Conservation (phyloP, 1,140 invertebrate species). For the Drosophila murphyi region DNA sequence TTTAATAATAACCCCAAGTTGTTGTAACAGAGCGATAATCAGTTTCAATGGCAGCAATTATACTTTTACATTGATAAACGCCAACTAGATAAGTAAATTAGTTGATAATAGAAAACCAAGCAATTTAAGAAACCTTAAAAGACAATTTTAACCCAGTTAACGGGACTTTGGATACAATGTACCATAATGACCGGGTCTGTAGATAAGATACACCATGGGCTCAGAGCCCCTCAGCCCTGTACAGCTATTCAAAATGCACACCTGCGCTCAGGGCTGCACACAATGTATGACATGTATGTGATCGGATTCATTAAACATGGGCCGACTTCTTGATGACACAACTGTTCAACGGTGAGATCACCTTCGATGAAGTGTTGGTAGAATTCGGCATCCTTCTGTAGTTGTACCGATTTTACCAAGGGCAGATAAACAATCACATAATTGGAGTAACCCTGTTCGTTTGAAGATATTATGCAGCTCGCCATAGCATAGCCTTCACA, state of each 20-base stretch:
- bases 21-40: neutral
- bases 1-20: neutral
- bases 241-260: slow-evolving; percentile 97
- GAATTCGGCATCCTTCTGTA: slow-evolving; percentile 96
- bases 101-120: neutral
- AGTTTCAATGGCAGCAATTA: neutral
- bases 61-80: neutral
- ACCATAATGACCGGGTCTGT: slow-evolving; percentile 98
- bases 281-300: slow-evolving; percentile 98
- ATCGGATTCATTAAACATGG: slow-evolving; percentile 98
- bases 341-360: slow-evolving; percentile 90
- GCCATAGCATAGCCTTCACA: slow-evolving; percentile 83
- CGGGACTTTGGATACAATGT: slow-evolving; percentile 90
- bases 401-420: slow-evolving; percentile 95
- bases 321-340: slow-evolving; percentile 94
- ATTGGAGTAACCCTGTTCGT: slow-evolving; percentile 94
- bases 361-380: slow-evolving; percentile 98
- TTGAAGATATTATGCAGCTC: slow-evolving; percentile 92
- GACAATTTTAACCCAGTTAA: neutral
- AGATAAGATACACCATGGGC: slow-evolving; percentile 92
- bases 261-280: slow-evolving; percentile 93
- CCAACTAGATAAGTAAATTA: neutral
- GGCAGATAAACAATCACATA: slow-evolving; percentile 98
- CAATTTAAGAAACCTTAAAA: neutral
- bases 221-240: slow-evolving; percentile 90